These are phyloP conservation scores for Styela clava DNA, from an alignment of 23 tunicate genomes.

Conservation along the genomic window DNA sequence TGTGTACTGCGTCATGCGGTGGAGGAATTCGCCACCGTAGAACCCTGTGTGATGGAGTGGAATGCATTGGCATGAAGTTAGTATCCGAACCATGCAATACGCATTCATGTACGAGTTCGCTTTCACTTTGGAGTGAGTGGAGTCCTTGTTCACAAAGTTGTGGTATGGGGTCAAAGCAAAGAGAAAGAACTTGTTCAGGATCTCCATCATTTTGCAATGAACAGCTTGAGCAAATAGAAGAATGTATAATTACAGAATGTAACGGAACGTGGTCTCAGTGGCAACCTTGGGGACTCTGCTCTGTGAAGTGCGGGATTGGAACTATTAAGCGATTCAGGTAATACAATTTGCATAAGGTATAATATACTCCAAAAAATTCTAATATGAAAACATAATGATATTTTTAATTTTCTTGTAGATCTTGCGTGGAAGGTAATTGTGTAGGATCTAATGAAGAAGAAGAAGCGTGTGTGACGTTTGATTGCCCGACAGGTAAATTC, in stretches of 20 bases:
- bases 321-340: conserved; percentile 8
- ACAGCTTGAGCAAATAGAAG: neutral
- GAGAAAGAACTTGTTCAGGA: conserved; percentile 14
- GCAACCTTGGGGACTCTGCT: conserved; percentile 6
- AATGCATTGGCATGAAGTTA: neutral
- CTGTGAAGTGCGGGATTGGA: conserved; percentile 18
- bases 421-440: conserved; percentile 9
- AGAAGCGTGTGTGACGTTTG: conserved; percentile 13
- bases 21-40: neutral
- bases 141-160: conserved; percentile 10
- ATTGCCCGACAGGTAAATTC: conserved; percentile 9
- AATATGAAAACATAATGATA: neutral
- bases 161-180: conserved; percentile 2
- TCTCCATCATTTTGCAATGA: neutral
- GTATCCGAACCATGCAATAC: conserved; percentile 15
- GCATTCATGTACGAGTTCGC: neutral
- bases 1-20: conserved; percentile 25
- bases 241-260: neutral
- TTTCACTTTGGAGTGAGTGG: conserved; percentile 11
- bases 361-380: neutral
- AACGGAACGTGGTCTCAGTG: conserved; percentile 14
- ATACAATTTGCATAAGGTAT: too few relatives aligned
- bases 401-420: neutral
- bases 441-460: conserved; percentile 8
- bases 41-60: neutral